Evolutionary conservation across 2,888 invertebrate species (phyloP), one percentile per base, ranked within the genome.

Genomic region (Metalampra italica): DNA sequence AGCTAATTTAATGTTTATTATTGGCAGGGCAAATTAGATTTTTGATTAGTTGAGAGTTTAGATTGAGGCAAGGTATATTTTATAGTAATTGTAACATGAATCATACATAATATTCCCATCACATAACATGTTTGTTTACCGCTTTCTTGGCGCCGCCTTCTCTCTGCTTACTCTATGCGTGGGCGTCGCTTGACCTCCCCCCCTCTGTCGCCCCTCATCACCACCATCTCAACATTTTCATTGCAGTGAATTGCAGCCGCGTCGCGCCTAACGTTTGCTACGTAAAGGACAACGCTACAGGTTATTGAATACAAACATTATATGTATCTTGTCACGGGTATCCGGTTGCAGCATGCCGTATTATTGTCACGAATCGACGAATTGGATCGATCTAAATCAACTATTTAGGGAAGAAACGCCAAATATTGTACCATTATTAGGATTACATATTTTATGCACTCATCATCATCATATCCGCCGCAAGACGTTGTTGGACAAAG

Each of bases 171-270:
- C 50, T 57, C 59, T 62, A 61, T 52, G 49, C 57, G 56, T 57
- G 41, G 12, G 32, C 59, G 59, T 68, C 65, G 73, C 70, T 71
- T 67, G 57, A 60, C 62, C 57, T 55, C 62, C n/a, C n/a, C n/a
- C n/a, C n/a, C n/a, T n/a, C n/a, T n/a, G n/a, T n/a, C n/a, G 58
- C 56, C 41, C 56, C 55, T 67, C 69, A 71, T 69, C 70, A 68
- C 63, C 53, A 60, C 65, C 71, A 69, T 67, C 58, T 66, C 53
- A 65, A 74, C 69, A 62, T 76, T 80, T 64, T 75, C 67, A 59
- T 81, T 78, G 73, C 79, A 79, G 78, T 64, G 53, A 71, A 72
- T 45, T 79, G 78, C 79, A 73, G 78, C 67, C 73, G 62, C 69
- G 59, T 62, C 72, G 68, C 71, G 68, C 62, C 68, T 72, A 77